These are phyloP conservation scores for Trachurus trachurus DNA, from an alignment of 2,797 vertebrate genomes.

Conservation along the genomic window DNA sequence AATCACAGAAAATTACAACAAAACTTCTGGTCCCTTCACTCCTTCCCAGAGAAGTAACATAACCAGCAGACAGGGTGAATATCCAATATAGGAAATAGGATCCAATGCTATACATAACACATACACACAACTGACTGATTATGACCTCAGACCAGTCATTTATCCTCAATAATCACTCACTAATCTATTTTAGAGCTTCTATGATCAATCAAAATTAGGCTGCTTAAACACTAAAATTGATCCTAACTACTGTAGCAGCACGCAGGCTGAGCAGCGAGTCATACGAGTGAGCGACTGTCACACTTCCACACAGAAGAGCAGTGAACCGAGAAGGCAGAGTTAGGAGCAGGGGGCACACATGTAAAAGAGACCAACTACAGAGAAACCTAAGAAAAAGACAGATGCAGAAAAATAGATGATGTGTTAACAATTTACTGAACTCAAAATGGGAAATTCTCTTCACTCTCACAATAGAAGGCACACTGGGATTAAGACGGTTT, in stretches of 20 bases:
- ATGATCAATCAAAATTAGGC: neutral
- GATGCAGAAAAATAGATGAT: slow-evolving; percentile 13
- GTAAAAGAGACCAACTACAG: slow-evolving; percentile 55
- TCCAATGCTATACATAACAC: neutral
- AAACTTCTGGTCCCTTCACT: neutral
- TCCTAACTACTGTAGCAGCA: slow-evolving; percentile 22
- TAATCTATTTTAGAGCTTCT: slow-evolving; percentile 8
- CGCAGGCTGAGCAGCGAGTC: slow-evolving; percentile 31
- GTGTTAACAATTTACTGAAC: slow-evolving; percentile 9
- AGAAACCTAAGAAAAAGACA: slow-evolving; percentile 24
- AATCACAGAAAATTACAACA: neutral
- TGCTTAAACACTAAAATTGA: neutral
- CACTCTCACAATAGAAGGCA: neutral
- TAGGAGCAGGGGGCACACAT: slow-evolving; percentile 11
- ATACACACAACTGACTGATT: slow-evolving; percentile 10
- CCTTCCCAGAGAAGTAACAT: slow-evolving; percentile 5
- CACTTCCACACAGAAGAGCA: slow-evolving; percentile 63
- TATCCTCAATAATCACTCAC: slow-evolving; percentile 8
- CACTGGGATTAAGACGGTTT: slow-evolving; percentile 13
- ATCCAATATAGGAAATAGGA: neutral
- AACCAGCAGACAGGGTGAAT: neutral
- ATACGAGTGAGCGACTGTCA: slow-evolving; percentile 43
- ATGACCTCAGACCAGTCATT: neutral
- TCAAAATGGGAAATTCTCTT: neutral
- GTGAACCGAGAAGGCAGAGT: slow-evolving; percentile 34